Evolutionary conservation across 2,797 vertebrate species (phyloP).

Genomic region (Diplodus sargus): DNA sequence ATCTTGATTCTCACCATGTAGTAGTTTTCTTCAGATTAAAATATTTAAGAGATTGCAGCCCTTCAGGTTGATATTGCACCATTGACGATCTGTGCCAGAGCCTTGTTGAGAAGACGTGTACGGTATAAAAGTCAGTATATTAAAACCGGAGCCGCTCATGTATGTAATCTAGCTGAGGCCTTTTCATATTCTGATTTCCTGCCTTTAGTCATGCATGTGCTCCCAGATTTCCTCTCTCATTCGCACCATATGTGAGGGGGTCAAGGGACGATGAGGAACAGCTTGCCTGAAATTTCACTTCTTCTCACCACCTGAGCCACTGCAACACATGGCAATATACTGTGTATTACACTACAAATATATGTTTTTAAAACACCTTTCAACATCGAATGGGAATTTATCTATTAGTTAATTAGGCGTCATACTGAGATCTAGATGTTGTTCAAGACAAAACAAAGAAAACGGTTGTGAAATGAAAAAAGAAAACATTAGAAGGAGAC

Average conservation of each 20-base stretch:
- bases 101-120: not conserved
- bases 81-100: not conserved
- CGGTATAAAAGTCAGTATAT: not conserved
- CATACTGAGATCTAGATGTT: no score
- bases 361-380: not conserved
- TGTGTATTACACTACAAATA: not conserved
- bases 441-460: no score
- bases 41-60: not conserved
- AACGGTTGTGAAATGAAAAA: no score
- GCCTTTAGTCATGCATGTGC: conserved; percentile 12
- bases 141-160: conserved; percentile 2
- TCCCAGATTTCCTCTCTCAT: conserved; percentile 34
- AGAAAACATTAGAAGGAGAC: not conserved
- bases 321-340: conserved; percentile 23
- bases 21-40: not conserved
- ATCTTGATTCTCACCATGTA: not conserved
- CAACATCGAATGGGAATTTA: no score
- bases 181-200: conserved; percentile 6
- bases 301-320: conserved; percentile 23
- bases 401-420: not conserved
- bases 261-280: conserved; percentile 49
- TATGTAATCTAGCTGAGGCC: not conserved
- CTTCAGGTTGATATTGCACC: not conserved
- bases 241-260: conserved; percentile 64
- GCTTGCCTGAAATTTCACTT: conserved; percentile 36